These are phyloP conservation scores for Phortica variegata DNA, from an alignment of 1,140 invertebrate genomes.

Conservation along the genomic window DNA sequence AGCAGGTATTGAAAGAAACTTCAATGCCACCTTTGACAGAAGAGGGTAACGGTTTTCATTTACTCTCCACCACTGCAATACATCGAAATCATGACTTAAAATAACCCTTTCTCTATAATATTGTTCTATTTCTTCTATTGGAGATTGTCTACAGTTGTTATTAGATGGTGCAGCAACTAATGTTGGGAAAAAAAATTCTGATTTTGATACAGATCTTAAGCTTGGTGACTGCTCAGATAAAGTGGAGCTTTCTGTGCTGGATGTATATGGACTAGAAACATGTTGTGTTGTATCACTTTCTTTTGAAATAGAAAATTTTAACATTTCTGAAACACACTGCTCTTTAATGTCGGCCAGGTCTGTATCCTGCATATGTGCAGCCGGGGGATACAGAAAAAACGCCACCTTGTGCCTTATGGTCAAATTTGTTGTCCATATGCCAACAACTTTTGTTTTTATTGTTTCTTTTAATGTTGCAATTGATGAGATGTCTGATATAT, in stretches of 20 bases:
- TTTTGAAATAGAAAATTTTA: slow-evolving; percentile 14
- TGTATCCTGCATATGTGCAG: slow-evolving; percentile 15
- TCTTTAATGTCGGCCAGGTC: slow-evolving; percentile 12
- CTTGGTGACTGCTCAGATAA: slow-evolving; percentile 13
- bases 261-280: slow-evolving; percentile 14
- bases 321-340: slow-evolving; percentile 11
- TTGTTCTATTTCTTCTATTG: slow-evolving; percentile 18
- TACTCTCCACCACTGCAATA: slow-evolving; percentile 16
- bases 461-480: neutral
- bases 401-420: slow-evolving; percentile 17
- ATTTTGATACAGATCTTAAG: slow-evolving; percentile 12
- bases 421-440: slow-evolving; percentile 16
- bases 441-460: slow-evolving; percentile 17
- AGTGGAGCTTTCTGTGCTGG: slow-evolving; percentile 6
- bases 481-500: too few relatives aligned
- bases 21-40: slow-evolving; percentile 17
- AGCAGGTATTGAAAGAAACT: slow-evolving; percentile 12
- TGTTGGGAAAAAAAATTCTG: slow-evolving; percentile 17
- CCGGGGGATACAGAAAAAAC: slow-evolving; percentile 17
- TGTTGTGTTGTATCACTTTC: slow-evolving; percentile 8
- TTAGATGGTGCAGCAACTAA: slow-evolving; percentile 17
- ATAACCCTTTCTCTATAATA: slow-evolving; percentile 17
- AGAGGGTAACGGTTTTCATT: slow-evolving; percentile 18
- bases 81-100: slow-evolving; percentile 20
- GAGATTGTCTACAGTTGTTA: slow-evolving; percentile 10